Evolutionary conservation across 2,797 vertebrate genomes (phyloP).

Genomic region (Sebastes taczanowskii): DNA sequence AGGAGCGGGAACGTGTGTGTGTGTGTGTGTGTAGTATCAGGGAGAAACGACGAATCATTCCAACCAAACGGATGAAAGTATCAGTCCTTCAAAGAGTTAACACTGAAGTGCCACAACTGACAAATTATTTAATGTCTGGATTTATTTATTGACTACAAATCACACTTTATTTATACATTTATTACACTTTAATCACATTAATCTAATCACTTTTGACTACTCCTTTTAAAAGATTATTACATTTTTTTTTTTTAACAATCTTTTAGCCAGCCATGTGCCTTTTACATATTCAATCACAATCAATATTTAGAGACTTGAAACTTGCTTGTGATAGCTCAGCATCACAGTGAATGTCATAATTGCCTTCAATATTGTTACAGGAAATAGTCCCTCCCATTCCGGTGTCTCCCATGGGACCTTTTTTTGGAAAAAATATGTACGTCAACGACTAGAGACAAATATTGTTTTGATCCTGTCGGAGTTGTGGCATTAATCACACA

Average conservation of each 20-base stretch:
- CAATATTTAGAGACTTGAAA: neutral
- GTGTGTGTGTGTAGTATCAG: slow-evolving; percentile 13
- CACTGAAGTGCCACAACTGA: neutral
- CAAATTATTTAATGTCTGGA: neutral
- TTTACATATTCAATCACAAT: neutral
- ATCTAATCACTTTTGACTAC: no score
- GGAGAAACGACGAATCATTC: slow-evolving; percentile 36
- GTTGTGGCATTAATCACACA: no score
- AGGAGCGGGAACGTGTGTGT: slow-evolving; percentile 38
- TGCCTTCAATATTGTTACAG: neutral
- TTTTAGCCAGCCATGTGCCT: neutral
- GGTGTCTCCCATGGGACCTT: no score
- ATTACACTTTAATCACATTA: no score
- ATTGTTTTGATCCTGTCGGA: fast-evolving
- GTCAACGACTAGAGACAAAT: no score
- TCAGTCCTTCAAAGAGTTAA: slow-evolving; percentile 27
- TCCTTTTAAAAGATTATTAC: neutral
- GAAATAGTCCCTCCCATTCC: fast-evolving
- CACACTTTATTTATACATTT: neutral
- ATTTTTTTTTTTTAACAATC: neutral
- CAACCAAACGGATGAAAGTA: slow-evolving; percentile 40
- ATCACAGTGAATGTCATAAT: neutral
- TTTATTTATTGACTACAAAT: neutral
- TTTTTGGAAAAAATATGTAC: no score
- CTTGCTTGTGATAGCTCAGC: neutral